Base-by-base conservation (phyloP, 2,797 vertebrate genomes). In the Diceros bicornis region DNA sequence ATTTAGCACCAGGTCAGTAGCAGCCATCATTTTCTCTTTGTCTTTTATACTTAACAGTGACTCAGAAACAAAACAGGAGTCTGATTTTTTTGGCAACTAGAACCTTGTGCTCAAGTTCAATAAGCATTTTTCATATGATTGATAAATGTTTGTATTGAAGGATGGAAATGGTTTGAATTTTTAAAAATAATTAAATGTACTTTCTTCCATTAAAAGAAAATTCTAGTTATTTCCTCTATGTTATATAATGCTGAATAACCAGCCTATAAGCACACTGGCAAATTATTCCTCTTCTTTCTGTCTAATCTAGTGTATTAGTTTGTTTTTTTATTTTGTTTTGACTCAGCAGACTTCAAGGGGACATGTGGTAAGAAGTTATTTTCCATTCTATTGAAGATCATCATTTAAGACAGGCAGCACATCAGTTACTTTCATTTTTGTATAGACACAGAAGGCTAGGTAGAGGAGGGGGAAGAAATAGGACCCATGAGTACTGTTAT, bases 111-210 rank as follows among this genome's bases (percentile, higher is more conserved):
- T 85, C 13, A 88, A 90, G 37, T 78, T 92, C 17, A 47, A 41
- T 66, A 85, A 92, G 55, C 55, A 87, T 18, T 75, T 96, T 94
- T 74, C 12, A 52, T 61, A 57, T 17, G 69, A 88, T 2, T 32
- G 29, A 82, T 62, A 66, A 89, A 50, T 86, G 89, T 87, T 94
- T 79, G 86, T 29, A 96, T 0, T 18, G 29, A 98, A 89, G 17
- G 25, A 97, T 16, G 81, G 20, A 90, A 72, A 66, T 72, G 55
- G 20, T 93, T 61, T 95, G 89, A 44, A 77, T 64, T 16, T 57
- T 86, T 81, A 47, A 81, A 68, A 77, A 7, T 89, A 52, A 77
- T 95, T 86, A 50, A 61, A n/a, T 37, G 3, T 3, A 71, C 41
- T 75, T 89, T 88, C 32, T 69, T 47, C 14, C 62, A 77, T 74